Percentiles rank a stretch among this genome's conserved stretches.
Evolutionary conservation across 2,888 invertebrate genomes (phyloP).

Genomic region (Syrista parreyssii): DNA sequence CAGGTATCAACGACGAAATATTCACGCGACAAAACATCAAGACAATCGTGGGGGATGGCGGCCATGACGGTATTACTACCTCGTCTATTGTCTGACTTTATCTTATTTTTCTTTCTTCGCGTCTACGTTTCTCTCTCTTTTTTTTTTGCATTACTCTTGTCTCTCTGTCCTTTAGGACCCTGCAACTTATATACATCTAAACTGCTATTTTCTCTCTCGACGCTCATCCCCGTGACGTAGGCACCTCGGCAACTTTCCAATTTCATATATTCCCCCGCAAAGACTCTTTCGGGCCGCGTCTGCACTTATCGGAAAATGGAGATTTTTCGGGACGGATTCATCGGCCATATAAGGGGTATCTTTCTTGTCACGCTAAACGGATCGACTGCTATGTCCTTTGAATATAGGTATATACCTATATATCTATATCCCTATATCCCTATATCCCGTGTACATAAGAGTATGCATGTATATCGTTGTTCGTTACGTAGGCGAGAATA

Average conservation of each 20-base stretch:
- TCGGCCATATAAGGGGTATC: neutral
- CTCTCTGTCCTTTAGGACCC: no score
- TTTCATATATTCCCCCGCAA: neutral
- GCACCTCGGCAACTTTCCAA: neutral
- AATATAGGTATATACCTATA: neutral
- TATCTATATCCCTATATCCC: neutral
- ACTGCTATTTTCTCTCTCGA: neutral
- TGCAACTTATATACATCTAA: no score
- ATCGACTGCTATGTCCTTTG: neutral
- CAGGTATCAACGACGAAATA: no score
- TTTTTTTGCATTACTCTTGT: no score
- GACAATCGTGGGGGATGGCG: no score
- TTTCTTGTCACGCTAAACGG: neutral
- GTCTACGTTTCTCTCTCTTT: no score
- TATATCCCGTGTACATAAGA: neutral
- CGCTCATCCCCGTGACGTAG: neutral
- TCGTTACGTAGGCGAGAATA: conserved; percentile 1
- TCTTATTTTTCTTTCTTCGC: no score
- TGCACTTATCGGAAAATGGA: neutral
- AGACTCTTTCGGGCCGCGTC: neutral
- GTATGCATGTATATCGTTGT: neutral
- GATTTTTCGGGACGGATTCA: neutral
- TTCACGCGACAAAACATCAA: no score
- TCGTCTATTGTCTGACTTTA: no score
- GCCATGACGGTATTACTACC: no score